Percentiles rank a stretch among this genome's conserved stretches.
Evolutionary conservation across 1,140 invertebrate species (phyloP).

Genomic region (Saxidomus purpurata): DNA sequence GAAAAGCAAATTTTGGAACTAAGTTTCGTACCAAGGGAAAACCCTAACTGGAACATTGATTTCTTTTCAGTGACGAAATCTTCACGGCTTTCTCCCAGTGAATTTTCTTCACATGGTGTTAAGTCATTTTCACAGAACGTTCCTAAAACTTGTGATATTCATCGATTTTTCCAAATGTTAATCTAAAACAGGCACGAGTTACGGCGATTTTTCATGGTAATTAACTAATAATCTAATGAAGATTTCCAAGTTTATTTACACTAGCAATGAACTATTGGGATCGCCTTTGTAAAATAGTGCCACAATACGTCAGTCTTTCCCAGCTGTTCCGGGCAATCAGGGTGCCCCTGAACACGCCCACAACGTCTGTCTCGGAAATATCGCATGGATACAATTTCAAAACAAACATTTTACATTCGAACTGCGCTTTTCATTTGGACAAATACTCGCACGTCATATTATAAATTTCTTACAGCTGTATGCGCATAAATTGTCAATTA

Average conservation of each 20-base stretch:
- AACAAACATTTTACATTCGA: too few species aligned
- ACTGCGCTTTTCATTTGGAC: too few species aligned
- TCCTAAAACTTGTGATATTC: conserved; percentile 52
- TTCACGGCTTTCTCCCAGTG: background rate
- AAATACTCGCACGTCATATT: too few species aligned
- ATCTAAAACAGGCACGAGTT: conserved; percentile 59
- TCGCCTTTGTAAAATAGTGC: conserved; percentile 43
- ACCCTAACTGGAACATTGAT: background rate
- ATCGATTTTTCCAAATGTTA: conserved; percentile 54
- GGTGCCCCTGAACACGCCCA: conserved; percentile 25
- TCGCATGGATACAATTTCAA: too few species aligned
- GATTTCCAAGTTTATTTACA: conserved; percentile 59
- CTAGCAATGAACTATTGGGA: conserved; percentile 24
- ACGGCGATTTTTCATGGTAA: conserved; percentile 58
- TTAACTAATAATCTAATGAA: conserved; percentile 66
- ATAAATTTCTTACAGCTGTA: too few species aligned
- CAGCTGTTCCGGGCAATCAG: conserved; percentile 59
- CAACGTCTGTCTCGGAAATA: conserved; percentile 44
- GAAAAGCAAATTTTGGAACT: too few species aligned
- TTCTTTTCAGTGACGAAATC: background rate
- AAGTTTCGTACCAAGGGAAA: background rate
- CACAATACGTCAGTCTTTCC: background rate
- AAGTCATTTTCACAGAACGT: conserved; percentile 34
- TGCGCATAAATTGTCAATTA: too few species aligned
- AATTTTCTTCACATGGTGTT: conserved; percentile 26